Evolutionary conservation across 2,113 vertebrate genomes (phyloP).

Genomic region (Charina bottae): DNA sequence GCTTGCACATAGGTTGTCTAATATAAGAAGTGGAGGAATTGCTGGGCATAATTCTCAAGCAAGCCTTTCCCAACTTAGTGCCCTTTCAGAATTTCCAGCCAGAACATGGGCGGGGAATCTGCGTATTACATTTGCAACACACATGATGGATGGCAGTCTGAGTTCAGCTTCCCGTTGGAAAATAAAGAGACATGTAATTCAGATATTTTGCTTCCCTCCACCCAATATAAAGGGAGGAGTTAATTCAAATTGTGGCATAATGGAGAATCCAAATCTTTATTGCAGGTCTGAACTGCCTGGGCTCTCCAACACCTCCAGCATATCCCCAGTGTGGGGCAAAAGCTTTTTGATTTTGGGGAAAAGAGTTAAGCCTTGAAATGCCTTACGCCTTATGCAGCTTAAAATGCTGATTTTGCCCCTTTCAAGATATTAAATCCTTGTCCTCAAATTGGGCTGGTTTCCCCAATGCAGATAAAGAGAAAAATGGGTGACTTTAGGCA

Average conservation of each 20-base stretch:
- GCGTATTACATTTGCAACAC: background rate
- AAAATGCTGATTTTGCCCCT: background rate
- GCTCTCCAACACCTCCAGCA: background rate
- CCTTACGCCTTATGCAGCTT: background rate
- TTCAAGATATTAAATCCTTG: background rate
- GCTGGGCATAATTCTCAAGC: background rate
- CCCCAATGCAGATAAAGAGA: background rate
- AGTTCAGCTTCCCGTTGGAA: background rate
- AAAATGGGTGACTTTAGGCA: background rate
- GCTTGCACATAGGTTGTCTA: background rate
- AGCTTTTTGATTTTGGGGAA: background rate
- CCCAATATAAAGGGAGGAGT: background rate
- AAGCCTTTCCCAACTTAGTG: no score
- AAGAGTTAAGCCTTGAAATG: background rate
- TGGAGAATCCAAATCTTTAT: background rate
- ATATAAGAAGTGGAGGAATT: background rate
- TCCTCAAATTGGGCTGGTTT: background rate
- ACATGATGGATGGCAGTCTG: background rate
- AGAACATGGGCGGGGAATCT: background rate
- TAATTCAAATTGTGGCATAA: background rate
- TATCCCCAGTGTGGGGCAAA: background rate
- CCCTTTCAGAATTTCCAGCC: background rate
- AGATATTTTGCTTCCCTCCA: background rate
- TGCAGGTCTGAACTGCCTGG: background rate
- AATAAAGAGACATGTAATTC: background rate